Conservation (phyloP, 2,797 vertebrate genomes). For the Rallus crepitans region DNA sequence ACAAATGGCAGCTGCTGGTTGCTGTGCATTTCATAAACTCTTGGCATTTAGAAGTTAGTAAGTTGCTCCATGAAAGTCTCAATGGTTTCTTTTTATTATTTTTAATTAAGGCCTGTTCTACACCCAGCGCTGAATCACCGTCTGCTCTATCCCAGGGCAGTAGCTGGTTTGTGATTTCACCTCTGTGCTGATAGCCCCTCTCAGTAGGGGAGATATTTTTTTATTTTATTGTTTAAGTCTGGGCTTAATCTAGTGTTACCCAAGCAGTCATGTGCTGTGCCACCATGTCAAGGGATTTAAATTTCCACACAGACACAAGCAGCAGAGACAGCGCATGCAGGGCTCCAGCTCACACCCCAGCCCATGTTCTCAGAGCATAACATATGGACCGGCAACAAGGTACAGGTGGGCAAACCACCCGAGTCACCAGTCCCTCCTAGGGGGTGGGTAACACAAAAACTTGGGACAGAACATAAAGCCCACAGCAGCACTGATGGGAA, state of each 20-base stretch:
- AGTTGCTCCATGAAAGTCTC: background rate
- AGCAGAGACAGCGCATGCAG: background rate
- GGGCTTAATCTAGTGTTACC: background rate
- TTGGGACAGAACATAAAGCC: background rate
- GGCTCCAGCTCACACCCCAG: background rate
- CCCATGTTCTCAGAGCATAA: rapidly evolving
- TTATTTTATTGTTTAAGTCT: background rate
- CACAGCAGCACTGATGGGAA: background rate
- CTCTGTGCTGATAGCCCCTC: background rate
- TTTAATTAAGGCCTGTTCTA: background rate
- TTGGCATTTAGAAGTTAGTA: background rate
- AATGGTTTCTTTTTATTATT: background rate
- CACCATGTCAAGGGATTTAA: background rate
- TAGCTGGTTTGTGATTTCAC: background rate
- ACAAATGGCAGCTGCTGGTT: background rate
- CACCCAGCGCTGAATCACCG: background rate
- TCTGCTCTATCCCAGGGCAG: background rate
- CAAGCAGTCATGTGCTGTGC: background rate
- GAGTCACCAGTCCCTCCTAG: background rate
- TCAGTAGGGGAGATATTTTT: background rate
- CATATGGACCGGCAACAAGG: background rate
- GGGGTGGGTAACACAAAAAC: background rate
- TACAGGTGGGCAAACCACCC: background rate
- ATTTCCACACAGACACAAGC: background rate
- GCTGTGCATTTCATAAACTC: background rate